Evolutionary conservation across 1,140 invertebrate genomes (phyloP).

Genomic region (Archivesica marissinica): DNA sequence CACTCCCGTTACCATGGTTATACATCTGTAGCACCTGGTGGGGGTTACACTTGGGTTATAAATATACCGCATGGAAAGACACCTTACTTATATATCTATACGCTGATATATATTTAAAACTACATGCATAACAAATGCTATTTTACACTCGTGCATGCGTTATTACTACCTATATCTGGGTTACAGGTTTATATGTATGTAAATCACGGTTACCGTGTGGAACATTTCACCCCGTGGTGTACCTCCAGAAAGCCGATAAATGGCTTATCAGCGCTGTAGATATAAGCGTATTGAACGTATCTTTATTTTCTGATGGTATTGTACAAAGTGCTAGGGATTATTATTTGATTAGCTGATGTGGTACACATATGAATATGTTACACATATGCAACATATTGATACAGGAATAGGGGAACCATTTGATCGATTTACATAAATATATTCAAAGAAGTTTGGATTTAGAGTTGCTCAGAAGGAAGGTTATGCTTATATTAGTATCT

Average conservation of each 20-base stretch:
- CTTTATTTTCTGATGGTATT: background rate
- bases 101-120: background rate
- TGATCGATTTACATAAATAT: background rate
- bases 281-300: background rate
- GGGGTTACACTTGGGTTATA: background rate
- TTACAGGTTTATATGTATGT: background rate
- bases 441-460: background rate
- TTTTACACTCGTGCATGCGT: background rate
- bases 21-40: background rate
- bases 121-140: background rate
- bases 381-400: background rate
- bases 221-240: background rate
- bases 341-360: background rate
- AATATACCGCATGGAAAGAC: background rate
- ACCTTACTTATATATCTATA: background rate
- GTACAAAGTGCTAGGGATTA: too few relatives aligned
- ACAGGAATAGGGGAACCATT: background rate
- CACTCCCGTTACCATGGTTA: slow-evolving; percentile 4
- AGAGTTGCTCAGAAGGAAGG: too few relatives aligned
- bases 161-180: background rate
- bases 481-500: too few relatives aligned
- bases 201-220: too few relatives aligned
- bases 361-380: background rate
- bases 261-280: slow-evolving; percentile 9
- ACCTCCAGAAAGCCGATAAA: slow-evolving; percentile 1